Conservation (phyloP, 2,888 invertebrate genomes). For the Scaptodrosophila latifasciaeformis region DNA sequence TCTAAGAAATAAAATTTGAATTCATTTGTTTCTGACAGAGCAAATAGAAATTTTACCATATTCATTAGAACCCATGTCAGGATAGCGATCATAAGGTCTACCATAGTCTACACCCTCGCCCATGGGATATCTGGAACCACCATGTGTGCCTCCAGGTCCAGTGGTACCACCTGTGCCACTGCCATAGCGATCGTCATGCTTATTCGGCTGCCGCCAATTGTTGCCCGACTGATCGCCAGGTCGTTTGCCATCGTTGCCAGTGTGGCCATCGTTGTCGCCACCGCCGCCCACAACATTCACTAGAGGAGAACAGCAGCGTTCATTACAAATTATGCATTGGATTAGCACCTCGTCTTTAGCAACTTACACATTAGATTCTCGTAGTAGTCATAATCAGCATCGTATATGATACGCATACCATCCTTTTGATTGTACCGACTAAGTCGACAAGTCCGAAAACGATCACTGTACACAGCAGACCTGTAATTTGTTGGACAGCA, state of each 20-base stretch:
- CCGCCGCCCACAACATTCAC: conserved; percentile 75
- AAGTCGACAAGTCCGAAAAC: conserved; percentile 88
- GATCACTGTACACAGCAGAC: conserved; percentile 91
- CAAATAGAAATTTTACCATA: no score
- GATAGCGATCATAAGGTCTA: conserved; percentile 73
- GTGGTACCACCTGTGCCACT: conserved; percentile 69
- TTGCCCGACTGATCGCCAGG: conserved; percentile 67
- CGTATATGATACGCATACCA: conserved; percentile 90
- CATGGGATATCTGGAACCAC: conserved; percentile 53
- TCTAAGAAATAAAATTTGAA: no score
- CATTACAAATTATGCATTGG: conserved; percentile 6
- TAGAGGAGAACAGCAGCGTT: conserved; percentile 36
- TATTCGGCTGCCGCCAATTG: conserved; percentile 74
- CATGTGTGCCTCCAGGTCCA: conserved; percentile 67
- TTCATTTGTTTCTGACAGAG: no score
- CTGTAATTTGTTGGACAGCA: conserved; percentile 73
- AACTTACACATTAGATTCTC: conserved; percentile 95
- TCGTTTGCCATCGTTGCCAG: conserved; percentile 64
- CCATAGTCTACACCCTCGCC: conserved; percentile 68
- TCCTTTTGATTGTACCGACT: conserved; percentile 91
- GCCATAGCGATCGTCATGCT: conserved; percentile 77
- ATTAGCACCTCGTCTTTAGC: conserved; percentile 38
- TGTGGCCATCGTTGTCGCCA: conserved; percentile 53
- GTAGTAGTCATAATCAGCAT: conserved; percentile 94
- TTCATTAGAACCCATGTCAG: conserved; percentile 55